Evolutionary conservation across 2,113 vertebrate species (phyloP).

Genomic region (Pristiophorus japonicus): DNA sequence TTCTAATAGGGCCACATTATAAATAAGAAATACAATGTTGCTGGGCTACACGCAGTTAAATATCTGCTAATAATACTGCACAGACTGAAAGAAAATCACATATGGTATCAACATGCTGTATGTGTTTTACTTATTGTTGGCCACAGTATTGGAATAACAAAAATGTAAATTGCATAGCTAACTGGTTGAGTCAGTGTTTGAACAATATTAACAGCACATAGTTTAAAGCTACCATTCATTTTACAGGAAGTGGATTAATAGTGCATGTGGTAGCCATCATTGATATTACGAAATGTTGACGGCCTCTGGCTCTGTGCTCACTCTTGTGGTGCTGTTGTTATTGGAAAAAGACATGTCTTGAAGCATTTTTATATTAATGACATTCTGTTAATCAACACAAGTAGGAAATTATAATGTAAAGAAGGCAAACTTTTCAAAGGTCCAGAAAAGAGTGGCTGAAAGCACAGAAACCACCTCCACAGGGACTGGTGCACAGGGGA

Average conservation of each 20-base stretch:
- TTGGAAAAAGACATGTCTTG: not conserved
- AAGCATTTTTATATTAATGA: not conserved
- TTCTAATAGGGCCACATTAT: not conserved
- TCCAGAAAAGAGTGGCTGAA: not conserved
- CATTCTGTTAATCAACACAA: not conserved
- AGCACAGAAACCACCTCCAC: not conserved
- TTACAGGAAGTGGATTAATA: not conserved
- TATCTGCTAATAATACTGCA: not conserved
- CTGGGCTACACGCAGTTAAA: not conserved
- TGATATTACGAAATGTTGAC: not conserved
- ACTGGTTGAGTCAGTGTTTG: conserved; percentile 15
- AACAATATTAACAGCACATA: not conserved
- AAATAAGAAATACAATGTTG: not conserved
- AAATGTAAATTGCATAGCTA: not conserved
- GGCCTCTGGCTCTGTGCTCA: not conserved
- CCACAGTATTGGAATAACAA: not conserved
- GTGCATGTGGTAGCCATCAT: not conserved
- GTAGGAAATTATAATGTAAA: not conserved
- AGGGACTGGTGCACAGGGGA: not conserved
- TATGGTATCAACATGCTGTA: not conserved
- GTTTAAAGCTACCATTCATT: not conserved
- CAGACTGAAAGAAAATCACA: not conserved
- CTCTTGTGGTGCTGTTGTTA: not conserved
- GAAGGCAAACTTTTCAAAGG: not conserved
- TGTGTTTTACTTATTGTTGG: not conserved